Conservation (phyloP, 2,113 vertebrate genomes). For the Nasalis larvatus region DNA sequence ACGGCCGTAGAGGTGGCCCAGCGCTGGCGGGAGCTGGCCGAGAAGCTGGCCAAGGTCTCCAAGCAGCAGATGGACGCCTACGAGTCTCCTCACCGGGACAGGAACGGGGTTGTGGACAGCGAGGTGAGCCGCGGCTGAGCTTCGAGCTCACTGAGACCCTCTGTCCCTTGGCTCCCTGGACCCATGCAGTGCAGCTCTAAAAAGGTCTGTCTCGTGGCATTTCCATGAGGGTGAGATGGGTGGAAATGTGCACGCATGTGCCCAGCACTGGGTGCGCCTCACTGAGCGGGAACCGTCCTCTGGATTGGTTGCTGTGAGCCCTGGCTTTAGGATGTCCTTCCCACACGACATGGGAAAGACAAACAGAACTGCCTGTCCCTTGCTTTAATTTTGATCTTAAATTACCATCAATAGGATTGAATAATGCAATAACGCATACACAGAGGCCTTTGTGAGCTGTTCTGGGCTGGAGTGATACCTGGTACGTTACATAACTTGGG, state of each 20-base stretch:
- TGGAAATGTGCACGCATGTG: fast-evolving
- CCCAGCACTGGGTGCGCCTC: fast-evolving
- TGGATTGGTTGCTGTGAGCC: fast-evolving
- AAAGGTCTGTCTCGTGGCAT: fast-evolving
- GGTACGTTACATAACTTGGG: neutral
- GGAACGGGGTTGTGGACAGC: constrained; percentile 90
- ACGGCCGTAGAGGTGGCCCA: constrained; percentile 95
- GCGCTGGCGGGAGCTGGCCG: constrained; percentile 96
- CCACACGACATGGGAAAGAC: fast-evolving
- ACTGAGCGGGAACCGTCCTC: neutral
- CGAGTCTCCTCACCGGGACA: constrained; percentile 95
- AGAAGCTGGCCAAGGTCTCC: constrained; percentile 94
- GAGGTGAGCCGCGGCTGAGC: constrained; percentile 86
- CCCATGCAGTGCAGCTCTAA: fast-evolving
- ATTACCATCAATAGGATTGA: fast-evolving
- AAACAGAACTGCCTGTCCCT: fast-evolving
- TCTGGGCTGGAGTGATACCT: fast-evolving
- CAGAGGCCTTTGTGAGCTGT: fast-evolving
- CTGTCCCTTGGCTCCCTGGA: neutral
- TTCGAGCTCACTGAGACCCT: neutral
- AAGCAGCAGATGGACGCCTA: constrained; percentile 97
- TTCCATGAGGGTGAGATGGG: fast-evolving
- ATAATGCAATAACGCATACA: fast-evolving
- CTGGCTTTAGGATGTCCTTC: fast-evolving
- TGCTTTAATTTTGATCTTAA: neutral